Evolutionary conservation across 1,140 invertebrate species (phyloP).

Genomic region (Ceratina australensis): DNA sequence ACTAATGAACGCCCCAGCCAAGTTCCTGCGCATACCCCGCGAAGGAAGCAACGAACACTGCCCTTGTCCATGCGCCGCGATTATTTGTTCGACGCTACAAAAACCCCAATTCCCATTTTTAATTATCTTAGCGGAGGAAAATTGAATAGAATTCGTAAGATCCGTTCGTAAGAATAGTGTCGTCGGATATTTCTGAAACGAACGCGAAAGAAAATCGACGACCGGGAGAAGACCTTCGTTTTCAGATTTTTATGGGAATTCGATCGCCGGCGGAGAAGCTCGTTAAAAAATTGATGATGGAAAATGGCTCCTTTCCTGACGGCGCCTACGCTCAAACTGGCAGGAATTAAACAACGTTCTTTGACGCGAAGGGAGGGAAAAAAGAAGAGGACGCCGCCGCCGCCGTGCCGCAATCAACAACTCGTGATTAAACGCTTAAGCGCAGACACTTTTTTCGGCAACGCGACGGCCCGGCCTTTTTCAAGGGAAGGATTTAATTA

Average conservation of each 20-base stretch:
- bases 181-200: too few species aligned
- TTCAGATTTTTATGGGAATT: background rate
- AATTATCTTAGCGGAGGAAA: too few species aligned
- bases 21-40: slow-evolving; percentile 17
- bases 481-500: slow-evolving; percentile 39
- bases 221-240: too few species aligned
- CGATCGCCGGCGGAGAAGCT: background rate
- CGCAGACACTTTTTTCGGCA: slow-evolving; percentile 17
- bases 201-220: too few species aligned
- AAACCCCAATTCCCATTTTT: background rate
- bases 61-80: background rate
- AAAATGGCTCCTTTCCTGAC: background rate
- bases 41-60: slow-evolving; percentile 42
- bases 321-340: background rate
- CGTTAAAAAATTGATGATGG: too few species aligned
- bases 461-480: background rate
- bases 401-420: slow-evolving; percentile 24
- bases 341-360: slow-evolving; percentile 7
- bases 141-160: too few species aligned
- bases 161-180: too few species aligned
- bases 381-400: background rate
- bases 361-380: slow-evolving; percentile 3
- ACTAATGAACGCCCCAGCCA: slow-evolving; percentile 40
- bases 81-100: slow-evolving; percentile 26
- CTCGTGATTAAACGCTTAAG: slow-evolving; percentile 44